Evolutionary conservation across 2,888 invertebrate species (phyloP).

Genomic region (Iphiclides podalirius): DNA sequence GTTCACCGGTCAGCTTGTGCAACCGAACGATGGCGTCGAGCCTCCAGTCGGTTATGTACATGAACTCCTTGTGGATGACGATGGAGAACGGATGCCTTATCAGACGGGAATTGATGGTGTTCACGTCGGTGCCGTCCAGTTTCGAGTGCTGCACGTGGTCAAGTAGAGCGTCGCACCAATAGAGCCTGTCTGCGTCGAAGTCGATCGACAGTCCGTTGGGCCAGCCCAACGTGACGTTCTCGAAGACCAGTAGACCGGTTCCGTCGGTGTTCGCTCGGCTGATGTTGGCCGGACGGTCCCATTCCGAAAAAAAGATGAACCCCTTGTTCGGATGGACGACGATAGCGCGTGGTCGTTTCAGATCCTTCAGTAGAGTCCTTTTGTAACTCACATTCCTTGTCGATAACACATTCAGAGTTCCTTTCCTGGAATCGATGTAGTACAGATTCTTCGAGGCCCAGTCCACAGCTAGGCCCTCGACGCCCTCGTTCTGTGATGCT

Average conservation of each 20-base stretch:
- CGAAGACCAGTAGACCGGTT: constrained; percentile 90
- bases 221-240: constrained; percentile 96
- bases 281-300: constrained; percentile 98
- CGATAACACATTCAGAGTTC: constrained; percentile 95
- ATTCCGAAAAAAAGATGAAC: constrained; percentile 96
- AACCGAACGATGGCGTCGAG: constrained; percentile 95
- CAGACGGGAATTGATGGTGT: constrained; percentile 91
- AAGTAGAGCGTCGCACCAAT: constrained; percentile 98
- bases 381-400: constrained; percentile 92
- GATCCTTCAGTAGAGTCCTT: constrained; percentile 89
- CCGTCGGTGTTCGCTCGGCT: constrained; percentile 96
- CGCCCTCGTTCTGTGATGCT: constrained; percentile 97
- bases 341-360: constrained; percentile 96
- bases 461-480: constrained; percentile 96
- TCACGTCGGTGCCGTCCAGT: constrained; percentile 94
- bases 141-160: constrained; percentile 97
- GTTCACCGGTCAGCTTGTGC: constrained; percentile 92
- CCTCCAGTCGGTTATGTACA: constrained; percentile 99
- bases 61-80: constrained; percentile 92
- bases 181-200: constrained; percentile 91
- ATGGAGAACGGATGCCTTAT: constrained; percentile 96
- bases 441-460: constrained; percentile 98
- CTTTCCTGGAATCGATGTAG: constrained; percentile 96
- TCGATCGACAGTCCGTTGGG: constrained; percentile 98
- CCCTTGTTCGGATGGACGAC: constrained; percentile 98